Evolutionary conservation across 2,888 invertebrate genomes (phyloP).

Genomic region (Coecobrya sp.): DNA sequence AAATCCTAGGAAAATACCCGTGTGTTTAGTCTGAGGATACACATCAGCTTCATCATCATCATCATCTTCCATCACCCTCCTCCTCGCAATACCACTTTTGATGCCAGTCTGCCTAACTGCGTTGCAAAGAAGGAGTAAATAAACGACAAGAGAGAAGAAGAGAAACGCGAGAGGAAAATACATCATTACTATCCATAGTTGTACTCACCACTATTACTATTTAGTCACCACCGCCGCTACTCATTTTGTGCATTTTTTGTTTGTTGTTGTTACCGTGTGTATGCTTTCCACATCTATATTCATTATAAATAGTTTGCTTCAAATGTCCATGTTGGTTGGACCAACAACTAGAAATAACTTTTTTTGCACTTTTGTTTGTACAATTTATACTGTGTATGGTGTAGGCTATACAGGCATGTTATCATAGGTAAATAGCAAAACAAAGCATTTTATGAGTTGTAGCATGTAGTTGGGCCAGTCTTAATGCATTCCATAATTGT

Average conservation of each 20-base stretch:
- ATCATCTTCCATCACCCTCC: not conserved
- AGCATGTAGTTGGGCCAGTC: not conserved
- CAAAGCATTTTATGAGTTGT: not conserved
- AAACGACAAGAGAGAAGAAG: not conserved
- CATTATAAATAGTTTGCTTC: not conserved
- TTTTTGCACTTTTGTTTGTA: slow-evolving; percentile 63
- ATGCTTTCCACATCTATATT: not conserved
- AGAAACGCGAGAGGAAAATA: not conserved
- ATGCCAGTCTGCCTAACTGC: not conserved
- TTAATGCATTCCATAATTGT: not conserved
- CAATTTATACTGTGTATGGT: slow-evolving; percentile 4
- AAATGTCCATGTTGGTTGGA: slow-evolving; percentile 11
- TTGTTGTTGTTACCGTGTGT: not conserved
- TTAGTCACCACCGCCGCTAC: not conserved
- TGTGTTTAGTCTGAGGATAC: not conserved
- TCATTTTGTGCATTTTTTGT: not conserved
- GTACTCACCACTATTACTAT: no score
- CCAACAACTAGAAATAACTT: slow-evolving; percentile 19
- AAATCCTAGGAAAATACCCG: not conserved
- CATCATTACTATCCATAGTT: not conserved
- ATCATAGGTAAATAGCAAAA: slow-evolving; percentile 4
- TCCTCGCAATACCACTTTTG: not conserved
- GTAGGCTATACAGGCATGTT: not conserved
- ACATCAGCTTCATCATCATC: not conserved
- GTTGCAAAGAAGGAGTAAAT: not conserved